phyloP scores from a whole-genome alignment of 2,113 vertebrate species.

The Ondatra zibethicus region DNA sequence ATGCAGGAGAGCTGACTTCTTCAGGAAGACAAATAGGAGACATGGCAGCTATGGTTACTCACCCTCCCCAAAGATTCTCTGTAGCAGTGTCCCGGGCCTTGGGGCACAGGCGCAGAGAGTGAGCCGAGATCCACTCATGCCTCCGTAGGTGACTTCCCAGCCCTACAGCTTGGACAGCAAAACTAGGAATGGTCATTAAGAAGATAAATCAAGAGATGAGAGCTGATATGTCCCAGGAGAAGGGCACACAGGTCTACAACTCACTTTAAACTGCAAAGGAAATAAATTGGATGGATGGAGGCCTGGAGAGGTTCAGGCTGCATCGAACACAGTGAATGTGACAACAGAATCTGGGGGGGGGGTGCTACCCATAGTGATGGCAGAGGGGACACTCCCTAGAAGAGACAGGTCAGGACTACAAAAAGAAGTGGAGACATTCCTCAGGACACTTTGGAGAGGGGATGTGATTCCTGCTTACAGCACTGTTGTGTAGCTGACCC shows the following conservation, averaged over 20 bases:
- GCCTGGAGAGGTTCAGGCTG: background rate
- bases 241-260: background rate
- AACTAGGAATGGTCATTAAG: background rate
- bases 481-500: background rate
- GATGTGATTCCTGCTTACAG: background rate
- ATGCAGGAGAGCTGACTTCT: background rate
- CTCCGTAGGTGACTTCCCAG: background rate
- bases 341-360: background rate
- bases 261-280: background rate
- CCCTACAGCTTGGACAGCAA: background rate
- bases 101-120: background rate
- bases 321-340: rapidly evolving
- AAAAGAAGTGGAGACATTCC: background rate
- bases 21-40: background rate
- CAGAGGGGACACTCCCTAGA: background rate
- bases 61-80: background rate
- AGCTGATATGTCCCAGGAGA: background rate
- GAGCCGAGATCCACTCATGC: background rate
- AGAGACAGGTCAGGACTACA: background rate
- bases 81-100: background rate
- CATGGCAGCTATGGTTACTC: rapidly evolving
- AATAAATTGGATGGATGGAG: background rate
- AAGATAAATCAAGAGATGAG: slow-evolving; percentile 3
- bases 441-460: background rate
- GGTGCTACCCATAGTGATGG: background rate